Evolutionary conservation across 2,113 vertebrate species (phyloP), one percentile per base, ranked within the genome.

Genomic region (Brachyhypopomus gauderio): DNA sequence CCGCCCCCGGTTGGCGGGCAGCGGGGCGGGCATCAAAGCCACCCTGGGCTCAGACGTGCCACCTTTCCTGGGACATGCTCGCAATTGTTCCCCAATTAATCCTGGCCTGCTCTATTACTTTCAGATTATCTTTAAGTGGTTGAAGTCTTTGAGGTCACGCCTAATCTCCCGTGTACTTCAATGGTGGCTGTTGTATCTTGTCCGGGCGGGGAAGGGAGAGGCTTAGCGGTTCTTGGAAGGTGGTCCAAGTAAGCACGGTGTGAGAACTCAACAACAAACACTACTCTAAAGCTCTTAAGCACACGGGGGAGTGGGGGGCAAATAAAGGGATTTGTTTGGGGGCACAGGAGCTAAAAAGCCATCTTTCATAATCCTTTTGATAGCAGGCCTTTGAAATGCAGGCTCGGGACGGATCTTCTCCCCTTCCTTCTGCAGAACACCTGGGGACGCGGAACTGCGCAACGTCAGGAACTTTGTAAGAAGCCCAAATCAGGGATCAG

Each of bases 41-140:
- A 77, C 86, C 86, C 16, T 84, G 84, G 85, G 88, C 88, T 83
- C 73, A 80, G 90, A 89, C 66, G 90, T 86, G 89, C 88, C 89
- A 93, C 92, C 92, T 92, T 93, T 92, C 90, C 89, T 88, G 86
- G 90, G 90, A 92, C 91, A 91, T 85, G 87, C 88, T 73, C 81
- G 16, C 82, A 89, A 94, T 93, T 94, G 92, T 94, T 92, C 91
- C 91, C 88, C 92, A 93, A 94, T 94, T 93, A 94, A 94, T 94
- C 93, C 92, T 88, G 91, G 92, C 88, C 91, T 92, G 92, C 92
- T 93, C 92, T 93, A 93, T 94, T 93, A 93, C 93, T 94, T 94
- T 93, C 92, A 94, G 93, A 94, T 94, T 93, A 94, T 93, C 92
- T 91, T 92, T 92, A 93, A 94, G 90, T 94, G 92, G 91, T 89